Percentiles rank a stretch among this genome's conserved stretches.
Evolutionary conservation across 2,113 vertebrate species (phyloP).

Genomic region (Eonycteris spelaea): DNA sequence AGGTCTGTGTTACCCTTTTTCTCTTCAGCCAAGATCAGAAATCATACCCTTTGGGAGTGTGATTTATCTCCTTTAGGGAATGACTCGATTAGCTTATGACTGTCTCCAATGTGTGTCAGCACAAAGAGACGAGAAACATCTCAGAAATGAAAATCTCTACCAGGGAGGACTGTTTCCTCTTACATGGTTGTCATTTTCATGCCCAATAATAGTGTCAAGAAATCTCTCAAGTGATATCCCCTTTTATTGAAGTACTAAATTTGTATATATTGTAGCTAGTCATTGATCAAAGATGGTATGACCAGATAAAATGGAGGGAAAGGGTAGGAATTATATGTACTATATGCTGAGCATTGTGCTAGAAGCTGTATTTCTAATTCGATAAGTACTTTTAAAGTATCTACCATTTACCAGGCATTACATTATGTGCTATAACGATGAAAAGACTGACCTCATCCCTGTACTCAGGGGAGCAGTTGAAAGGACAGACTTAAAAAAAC

Average conservation of each 20-base stretch:
- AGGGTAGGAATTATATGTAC: not conserved
- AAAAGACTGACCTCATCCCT: not conserved
- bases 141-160: constrained; percentile 1
- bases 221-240: not conserved
- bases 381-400: not conserved
- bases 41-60: constrained; percentile 15
- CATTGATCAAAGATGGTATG: not conserved
- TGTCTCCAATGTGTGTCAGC: constrained; percentile 8
- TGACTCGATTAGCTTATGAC: constrained; percentile 58
- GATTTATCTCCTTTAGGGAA: constrained; percentile 37
- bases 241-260: constrained; percentile 2
- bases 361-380: constrained; percentile 24
- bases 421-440: not conserved
- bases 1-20: constrained; percentile 40
- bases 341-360: not conserved
- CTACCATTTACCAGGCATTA: not conserved
- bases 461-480: not conserved
- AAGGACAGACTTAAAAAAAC: not conserved
- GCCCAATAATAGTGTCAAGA: not conserved
- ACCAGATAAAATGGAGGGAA: not conserved
- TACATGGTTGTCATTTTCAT: not conserved
- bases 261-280: not conserved
- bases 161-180: not conserved
- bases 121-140: constrained; percentile 28
- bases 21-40: constrained; percentile 56